A percentile compares a stretch with the other conserved stretches of the same genome.
Evolutionary conservation across 2,113 vertebrate species (phyloP).

Genomic region (Nerophis ophidion): DNA sequence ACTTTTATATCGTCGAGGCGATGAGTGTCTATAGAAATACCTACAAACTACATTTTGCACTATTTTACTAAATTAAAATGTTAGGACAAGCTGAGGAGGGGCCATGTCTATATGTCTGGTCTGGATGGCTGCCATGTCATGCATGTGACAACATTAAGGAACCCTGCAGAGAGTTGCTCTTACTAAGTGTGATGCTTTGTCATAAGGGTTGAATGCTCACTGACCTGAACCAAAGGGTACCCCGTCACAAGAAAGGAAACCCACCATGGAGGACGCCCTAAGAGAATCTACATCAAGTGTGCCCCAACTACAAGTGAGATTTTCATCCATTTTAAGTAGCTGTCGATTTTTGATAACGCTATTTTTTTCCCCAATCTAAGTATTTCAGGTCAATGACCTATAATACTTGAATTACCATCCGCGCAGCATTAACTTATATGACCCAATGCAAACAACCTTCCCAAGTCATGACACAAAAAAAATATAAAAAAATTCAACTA

Average conservation of each 20-base stretch:
- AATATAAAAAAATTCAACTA: too few species aligned
- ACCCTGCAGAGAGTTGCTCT: constrained; percentile 45
- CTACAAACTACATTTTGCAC: not conserved
- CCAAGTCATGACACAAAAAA: too few species aligned
- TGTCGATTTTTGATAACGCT: too few species aligned
- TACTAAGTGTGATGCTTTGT: constrained; percentile 55
- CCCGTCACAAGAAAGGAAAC: constrained; percentile 23
- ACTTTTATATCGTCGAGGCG: not conserved
- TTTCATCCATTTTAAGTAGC: too few species aligned
- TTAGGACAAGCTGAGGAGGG: not conserved
- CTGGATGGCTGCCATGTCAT: constrained; percentile 51
- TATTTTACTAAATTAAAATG: too few species aligned
- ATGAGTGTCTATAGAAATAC: not conserved
- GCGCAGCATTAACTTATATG: too few species aligned
- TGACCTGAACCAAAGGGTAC: constrained; percentile 56
- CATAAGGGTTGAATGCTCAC: constrained; percentile 34
- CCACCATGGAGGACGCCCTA: constrained; percentile 5
- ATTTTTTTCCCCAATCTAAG: too few species aligned
- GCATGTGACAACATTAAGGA: constrained; percentile 52
- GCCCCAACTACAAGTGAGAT: too few species aligned
- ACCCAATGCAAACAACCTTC: too few species aligned
- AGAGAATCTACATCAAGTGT: not conserved
- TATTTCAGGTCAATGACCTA: too few species aligned
- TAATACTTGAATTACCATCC: too few species aligned
- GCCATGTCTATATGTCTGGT: constrained; percentile 13